A percentile compares a stretch with the other conserved stretches of the same genome.
Evolutionary conservation across 2,113 vertebrate genomes (phyloP).

Genomic region (Brachyhypopomus gauderio): DNA sequence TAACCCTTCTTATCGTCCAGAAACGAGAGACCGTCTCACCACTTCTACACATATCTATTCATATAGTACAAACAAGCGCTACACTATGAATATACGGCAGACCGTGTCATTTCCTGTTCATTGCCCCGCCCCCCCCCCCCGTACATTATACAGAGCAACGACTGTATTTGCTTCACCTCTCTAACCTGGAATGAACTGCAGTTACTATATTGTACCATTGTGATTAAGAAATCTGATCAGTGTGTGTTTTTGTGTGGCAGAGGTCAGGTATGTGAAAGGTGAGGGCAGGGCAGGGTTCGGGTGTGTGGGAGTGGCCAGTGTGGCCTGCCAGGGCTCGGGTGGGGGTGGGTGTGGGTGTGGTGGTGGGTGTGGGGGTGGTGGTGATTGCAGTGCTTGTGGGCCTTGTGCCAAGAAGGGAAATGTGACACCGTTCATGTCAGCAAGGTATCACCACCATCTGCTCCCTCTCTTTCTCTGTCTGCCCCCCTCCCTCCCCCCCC

Average conservation of each 20-base stretch:
- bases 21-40: neutral
- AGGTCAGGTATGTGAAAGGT: constrained; percentile 8
- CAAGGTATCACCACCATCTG: constrained; percentile 44
- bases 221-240: neutral
- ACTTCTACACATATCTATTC: neutral
- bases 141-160: neutral
- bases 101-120: constrained; percentile 16
- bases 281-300: constrained; percentile 1
- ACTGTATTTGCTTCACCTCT: neutral
- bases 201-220: neutral
- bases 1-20: constrained; percentile 8
- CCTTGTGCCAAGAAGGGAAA: constrained; percentile 43
- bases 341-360: neutral
- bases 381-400: constrained; percentile 4
- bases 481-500: neutral
- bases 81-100: constrained; percentile 2
- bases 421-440: constrained; percentile 33
- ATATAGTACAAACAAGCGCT: constrained; percentile 20
- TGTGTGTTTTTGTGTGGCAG: constrained; percentile 8
- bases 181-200: neutral
- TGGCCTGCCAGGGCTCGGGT: constrained; percentile 19
- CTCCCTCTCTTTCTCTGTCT: neutral
- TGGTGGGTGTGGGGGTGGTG: neutral
- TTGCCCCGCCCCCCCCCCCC: neutral
- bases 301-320: constrained; percentile 2